Conservation (phyloP, 2,797 vertebrate genomes). For the Lutjanus campechanus region DNA sequence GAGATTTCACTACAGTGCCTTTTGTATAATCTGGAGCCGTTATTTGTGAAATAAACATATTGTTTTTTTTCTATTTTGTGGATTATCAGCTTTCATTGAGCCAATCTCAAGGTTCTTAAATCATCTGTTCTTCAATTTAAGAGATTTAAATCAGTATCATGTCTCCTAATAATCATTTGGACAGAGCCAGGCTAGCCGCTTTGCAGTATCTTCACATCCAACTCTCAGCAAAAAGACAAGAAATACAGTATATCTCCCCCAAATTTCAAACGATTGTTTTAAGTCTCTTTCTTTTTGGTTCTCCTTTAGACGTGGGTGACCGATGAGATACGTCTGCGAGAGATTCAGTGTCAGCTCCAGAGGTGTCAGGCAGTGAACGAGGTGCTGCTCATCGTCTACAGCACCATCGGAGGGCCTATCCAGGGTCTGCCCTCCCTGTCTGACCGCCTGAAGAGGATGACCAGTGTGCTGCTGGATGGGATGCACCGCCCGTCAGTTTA, state of each 20-base stretch:
- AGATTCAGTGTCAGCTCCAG: conserved; percentile 89
- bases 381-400: conserved; percentile 91
- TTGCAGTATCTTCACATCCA: not conserved
- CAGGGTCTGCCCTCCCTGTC: conserved; percentile 87
- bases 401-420: conserved; percentile 87
- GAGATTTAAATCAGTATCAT: too few species aligned
- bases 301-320: conserved; percentile 90
- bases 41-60: too few species aligned
- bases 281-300: not conserved
- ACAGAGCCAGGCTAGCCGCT: not conserved
- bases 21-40: too few species aligned
- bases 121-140: too few species aligned
- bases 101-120: too few species aligned
- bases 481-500: conserved; percentile 90
- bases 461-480: conserved; percentile 90
- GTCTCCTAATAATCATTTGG: not conserved
- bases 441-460: conserved; percentile 90
- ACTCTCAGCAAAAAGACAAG: not conserved
- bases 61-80: too few species aligned
- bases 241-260: not conserved
- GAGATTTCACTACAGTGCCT: not conserved
- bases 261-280: not conserved
- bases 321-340: conserved; percentile 90
- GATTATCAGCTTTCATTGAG: too few species aligned
- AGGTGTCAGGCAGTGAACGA: conserved; percentile 89